Conservation (phyloP, 1,140 invertebrate species). For the Chymomyza costata region DNA sequence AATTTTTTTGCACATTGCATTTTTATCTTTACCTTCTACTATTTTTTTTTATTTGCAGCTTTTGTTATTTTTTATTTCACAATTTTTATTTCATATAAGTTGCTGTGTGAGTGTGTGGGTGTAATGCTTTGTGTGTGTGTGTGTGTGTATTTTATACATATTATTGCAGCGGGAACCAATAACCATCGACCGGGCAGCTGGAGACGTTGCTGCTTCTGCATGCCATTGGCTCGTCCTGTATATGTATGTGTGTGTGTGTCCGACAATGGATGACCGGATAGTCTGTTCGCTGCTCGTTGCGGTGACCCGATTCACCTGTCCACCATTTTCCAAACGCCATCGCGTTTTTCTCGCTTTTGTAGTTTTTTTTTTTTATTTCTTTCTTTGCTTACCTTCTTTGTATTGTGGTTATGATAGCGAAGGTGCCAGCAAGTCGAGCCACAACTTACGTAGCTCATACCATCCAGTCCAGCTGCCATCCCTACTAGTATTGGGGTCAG, state of each 20-base stretch:
- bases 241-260: background rate
- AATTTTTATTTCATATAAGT: constrained; percentile 59
- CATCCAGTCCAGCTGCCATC: background rate
- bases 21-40: constrained; percentile 27
- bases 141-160: constrained; percentile 57
- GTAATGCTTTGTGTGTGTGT: constrained; percentile 3
- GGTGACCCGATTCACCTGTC: constrained; percentile 64
- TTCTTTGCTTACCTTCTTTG: constrained; percentile 41
- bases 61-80: constrained; percentile 49
- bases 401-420: constrained; percentile 69
- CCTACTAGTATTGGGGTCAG: constrained; percentile 10
- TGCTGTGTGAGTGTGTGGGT: constrained; percentile 18
- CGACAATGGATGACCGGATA: constrained; percentile 25
- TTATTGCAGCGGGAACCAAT: constrained; percentile 72
- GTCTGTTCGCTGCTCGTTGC: constrained; percentile 13
- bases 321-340: constrained; percentile 16
- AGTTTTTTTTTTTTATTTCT: background rate
- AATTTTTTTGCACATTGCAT: constrained; percentile 23
- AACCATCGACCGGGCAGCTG: constrained; percentile 67
- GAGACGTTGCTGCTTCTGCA: constrained; percentile 48
- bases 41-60: constrained; percentile 16
- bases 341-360: constrained; percentile 14
- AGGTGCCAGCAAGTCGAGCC: constrained; percentile 52
- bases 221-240: constrained; percentile 60
- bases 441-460: constrained; percentile 12